phyloP scores from a whole-genome alignment of 2,797 vertebrate species.

The Xenentodon cancila region DNA sequence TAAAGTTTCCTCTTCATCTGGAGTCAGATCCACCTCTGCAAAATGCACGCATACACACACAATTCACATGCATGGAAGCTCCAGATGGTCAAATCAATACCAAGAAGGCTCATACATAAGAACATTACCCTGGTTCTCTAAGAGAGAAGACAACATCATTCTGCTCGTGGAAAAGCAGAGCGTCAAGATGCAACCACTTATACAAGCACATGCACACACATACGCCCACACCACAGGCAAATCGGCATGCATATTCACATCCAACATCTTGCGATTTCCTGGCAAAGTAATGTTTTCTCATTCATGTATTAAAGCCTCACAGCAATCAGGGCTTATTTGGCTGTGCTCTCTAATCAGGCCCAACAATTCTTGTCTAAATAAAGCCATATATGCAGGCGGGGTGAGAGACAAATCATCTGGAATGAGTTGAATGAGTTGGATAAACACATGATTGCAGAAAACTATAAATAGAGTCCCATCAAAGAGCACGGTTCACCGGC shows the following conservation, averaged over 20 bases:
- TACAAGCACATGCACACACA: conserved; percentile 2
- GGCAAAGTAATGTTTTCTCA: conserved; percentile 62
- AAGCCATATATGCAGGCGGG: conserved; percentile 64
- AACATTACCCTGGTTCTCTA: conserved; percentile 25
- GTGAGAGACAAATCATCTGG: conserved; percentile 73
- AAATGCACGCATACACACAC: conserved; percentile 40
- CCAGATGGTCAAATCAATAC: conserved; percentile 34
- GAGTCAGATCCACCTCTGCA: conserved; percentile 67
- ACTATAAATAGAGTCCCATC: conserved; percentile 78
- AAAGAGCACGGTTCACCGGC: conserved; percentile 63
- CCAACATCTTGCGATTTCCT: conserved; percentile 55
- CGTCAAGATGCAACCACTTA: conserved; percentile 28
- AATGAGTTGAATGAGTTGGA: conserved; percentile 75
- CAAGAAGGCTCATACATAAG: conserved; percentile 28
- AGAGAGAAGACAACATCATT: conserved; percentile 35
- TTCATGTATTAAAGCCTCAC: conserved; percentile 63
- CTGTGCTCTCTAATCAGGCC: conserved; percentile 72
- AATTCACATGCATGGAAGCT: conserved; percentile 9
- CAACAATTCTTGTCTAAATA: conserved; percentile 69
- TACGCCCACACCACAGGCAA: conserved; percentile 27
- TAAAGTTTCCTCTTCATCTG: conserved; percentile 75
- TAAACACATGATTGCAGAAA: conserved; percentile 75
- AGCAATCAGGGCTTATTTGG: conserved; percentile 72
- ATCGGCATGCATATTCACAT: conserved; percentile 43
- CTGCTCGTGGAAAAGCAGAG: conserved; percentile 34